phyloP scores from a whole-genome alignment of 2,113 vertebrate genomes.

The Myocastor coypus region DNA sequence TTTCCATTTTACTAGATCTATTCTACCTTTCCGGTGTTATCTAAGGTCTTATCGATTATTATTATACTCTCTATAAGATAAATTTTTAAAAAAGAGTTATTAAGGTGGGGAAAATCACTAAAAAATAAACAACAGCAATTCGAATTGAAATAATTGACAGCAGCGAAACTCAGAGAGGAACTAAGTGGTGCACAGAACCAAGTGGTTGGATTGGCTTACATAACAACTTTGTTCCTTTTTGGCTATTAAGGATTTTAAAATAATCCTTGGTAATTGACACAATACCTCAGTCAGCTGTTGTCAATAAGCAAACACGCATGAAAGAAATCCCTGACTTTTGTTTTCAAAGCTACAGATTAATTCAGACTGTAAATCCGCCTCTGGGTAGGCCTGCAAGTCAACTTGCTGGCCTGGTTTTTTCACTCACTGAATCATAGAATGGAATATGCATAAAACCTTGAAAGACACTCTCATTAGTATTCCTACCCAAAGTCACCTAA shows the following conservation, averaged over 20 bases:
- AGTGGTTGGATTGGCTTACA: neutral
- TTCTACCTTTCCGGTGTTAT: too few species aligned
- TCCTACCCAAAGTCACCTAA: constrained; percentile 78
- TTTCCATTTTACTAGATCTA: too few species aligned
- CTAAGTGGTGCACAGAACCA: neutral
- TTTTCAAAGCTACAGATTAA: constrained; percentile 73
- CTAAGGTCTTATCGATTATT: too few species aligned
- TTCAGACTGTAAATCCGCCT: constrained; percentile 60
- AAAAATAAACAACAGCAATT: neutral
- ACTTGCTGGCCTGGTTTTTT: constrained; percentile 78
- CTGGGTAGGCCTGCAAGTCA: constrained; percentile 72
- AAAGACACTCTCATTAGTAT: constrained; percentile 84
- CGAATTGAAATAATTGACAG: constrained; percentile 33
- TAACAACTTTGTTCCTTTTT: neutral
- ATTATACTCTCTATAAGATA: too few species aligned
- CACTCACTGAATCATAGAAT: constrained; percentile 75
- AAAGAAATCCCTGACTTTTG: constrained; percentile 75
- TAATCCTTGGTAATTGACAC: constrained; percentile 66
- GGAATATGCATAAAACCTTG: constrained; percentile 79
- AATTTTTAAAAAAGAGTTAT: constrained; percentile 2
- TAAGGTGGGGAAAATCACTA: neutral
- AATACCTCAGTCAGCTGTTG: constrained; percentile 59
- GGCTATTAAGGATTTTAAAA: constrained; percentile 47
- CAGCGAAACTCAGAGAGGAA: neutral
- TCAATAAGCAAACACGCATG: constrained; percentile 64